phyloP scores from a whole-genome alignment of 2,113 vertebrate species.

The Crotalus helleri region DNA sequence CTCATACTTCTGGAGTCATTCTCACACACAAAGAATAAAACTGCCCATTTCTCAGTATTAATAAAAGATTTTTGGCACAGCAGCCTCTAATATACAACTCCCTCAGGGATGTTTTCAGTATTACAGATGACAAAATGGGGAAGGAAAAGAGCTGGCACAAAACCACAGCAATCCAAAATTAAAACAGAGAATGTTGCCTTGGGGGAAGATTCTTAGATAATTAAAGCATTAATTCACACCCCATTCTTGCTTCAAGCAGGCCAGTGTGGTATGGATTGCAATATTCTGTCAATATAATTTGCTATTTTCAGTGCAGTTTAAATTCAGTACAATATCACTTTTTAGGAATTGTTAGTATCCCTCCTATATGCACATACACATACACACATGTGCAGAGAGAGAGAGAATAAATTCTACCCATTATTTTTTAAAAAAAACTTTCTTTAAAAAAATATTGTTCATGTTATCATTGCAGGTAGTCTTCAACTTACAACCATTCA shows the following conservation, averaged over 20 bases:
- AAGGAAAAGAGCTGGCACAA: neutral
- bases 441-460: neutral
- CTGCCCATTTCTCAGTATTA: neutral
- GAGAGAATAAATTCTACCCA: neutral
- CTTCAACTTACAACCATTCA: too few species aligned
- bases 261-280: neutral
- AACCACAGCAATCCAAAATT: constrained; percentile 40
- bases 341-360: neutral
- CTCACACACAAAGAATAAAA: neutral
- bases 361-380: neutral
- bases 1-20: too few species aligned
- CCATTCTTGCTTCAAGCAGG: constrained; percentile 30
- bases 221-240: constrained; percentile 67
- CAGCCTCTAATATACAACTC: neutral
- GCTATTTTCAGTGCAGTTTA: accelerated
- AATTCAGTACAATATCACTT: neutral
- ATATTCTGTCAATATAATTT: constrained; percentile 21
- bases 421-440: neutral
- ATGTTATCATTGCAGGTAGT: neutral
- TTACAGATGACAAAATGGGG: constrained; percentile 2
- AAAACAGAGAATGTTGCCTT: constrained; percentile 54
- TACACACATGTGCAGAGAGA: neutral
- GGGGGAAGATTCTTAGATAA: constrained; percentile 55
- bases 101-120: neutral
- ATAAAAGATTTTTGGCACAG: neutral